Percentiles rank a stretch among this genome's conserved stretches.
Evolutionary conservation across 2,888 invertebrate species (phyloP).

Genomic region (Tachina lurida): DNA sequence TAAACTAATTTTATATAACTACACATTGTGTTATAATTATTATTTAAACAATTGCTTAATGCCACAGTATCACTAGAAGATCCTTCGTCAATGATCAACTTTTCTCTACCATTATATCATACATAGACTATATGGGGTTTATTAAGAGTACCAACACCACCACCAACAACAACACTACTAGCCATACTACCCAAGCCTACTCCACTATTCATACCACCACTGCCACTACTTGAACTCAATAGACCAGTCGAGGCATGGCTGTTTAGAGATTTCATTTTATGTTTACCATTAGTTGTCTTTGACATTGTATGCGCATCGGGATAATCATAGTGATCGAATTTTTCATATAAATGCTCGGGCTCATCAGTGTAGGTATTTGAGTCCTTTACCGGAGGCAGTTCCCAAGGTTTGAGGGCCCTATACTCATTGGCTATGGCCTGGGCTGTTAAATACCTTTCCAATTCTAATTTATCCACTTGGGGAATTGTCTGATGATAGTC

Average conservation of each 20-base stretch:
- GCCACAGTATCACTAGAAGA: constrained; percentile 75
- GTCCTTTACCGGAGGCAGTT: constrained; percentile 82
- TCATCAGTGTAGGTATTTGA: constrained; percentile 79
- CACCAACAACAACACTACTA: constrained; percentile 53
- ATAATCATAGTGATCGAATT: constrained; percentile 83
- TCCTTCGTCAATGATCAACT: constrained; percentile 73
- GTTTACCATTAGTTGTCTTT: constrained; percentile 74
- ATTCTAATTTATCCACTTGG: constrained; percentile 82
- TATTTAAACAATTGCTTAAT: constrained; percentile 75
- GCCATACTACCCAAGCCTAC: constrained; percentile 38
- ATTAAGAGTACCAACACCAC: constrained; percentile 68
- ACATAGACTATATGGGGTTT: constrained; percentile 82
- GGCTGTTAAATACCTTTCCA: constrained; percentile 83
- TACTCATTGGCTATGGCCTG: constrained; percentile 83
- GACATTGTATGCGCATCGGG: constrained; percentile 83
- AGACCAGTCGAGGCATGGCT: constrained; percentile 60
- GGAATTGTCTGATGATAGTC: constrained; percentile 78
- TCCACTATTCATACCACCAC: constrained; percentile 27
- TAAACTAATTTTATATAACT: constrained; percentile 75
- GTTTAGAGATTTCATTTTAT: constrained; percentile 74
- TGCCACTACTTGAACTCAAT: constrained; percentile 43
- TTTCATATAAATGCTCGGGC: constrained; percentile 83
- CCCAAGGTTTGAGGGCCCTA: constrained; percentile 82
- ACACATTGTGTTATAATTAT: constrained; percentile 73
- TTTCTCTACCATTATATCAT: constrained; percentile 82